Conservation (phyloP, 2,888 invertebrate species). For the Cheilosia soror region DNA sequence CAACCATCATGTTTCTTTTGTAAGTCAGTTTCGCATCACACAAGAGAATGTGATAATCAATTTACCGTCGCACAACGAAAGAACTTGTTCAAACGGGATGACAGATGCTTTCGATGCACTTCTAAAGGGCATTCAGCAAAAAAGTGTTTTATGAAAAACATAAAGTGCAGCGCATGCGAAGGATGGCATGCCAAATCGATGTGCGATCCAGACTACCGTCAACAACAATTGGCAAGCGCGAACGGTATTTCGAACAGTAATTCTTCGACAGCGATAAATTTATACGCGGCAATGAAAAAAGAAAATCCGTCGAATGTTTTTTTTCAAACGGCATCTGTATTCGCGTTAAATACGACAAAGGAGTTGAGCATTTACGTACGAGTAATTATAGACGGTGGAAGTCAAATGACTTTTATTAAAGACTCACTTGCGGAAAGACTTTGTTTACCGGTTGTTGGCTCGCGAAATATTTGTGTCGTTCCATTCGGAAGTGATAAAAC, state of each 20-base stretch:
- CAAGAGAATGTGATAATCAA: conserved; percentile 8
- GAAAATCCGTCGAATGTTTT: neutral
- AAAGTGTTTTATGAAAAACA: neutral
- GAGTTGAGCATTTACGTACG: neutral
- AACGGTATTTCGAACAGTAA: neutral
- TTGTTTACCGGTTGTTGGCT: neutral
- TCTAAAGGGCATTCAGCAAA: conserved; percentile 13
- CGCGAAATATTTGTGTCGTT: neutral
- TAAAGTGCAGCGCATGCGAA: neutral
- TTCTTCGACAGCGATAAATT: neutral
- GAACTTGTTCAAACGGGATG: conserved; percentile 9
- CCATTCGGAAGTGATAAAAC: conserved; percentile 6
- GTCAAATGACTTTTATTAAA: conserved; percentile 23
- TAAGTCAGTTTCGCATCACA: conserved; percentile 2
- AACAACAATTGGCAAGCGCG: neutral
- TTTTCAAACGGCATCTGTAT: conserved; percentile 22
- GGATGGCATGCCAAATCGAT: conserved; percentile 7
- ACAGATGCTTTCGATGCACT: conserved; percentile 13
- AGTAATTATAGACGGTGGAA: conserved; percentile 20
- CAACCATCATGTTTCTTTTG: conserved; percentile 16
- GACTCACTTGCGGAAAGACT: neutral
- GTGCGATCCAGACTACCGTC: conserved; percentile 14
- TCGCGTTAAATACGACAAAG: conserved; percentile 1
- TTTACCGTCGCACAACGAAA: neutral
- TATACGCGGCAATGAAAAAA: neutral